Conservation (phyloP, 2,888 invertebrate genomes). For the Altica lythri region DNA sequence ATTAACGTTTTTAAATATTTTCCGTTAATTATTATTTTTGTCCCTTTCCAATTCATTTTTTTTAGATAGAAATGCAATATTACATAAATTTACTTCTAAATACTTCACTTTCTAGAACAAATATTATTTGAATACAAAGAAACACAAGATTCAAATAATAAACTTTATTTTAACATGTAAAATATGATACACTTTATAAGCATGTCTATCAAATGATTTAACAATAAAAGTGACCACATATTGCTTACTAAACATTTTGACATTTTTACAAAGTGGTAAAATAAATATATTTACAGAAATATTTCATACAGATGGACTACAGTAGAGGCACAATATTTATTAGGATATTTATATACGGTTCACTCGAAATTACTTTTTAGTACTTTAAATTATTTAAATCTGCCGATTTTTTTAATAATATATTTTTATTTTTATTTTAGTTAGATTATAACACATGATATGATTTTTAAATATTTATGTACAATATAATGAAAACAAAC, state of each 20-base stretch:
- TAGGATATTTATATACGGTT: constrained; percentile 25
- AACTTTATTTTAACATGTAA: constrained; percentile 46
- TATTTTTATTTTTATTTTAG: no score
- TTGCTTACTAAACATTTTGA: constrained; percentile 46
- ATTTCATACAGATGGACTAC: constrained; percentile 31
- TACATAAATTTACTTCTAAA: no score
- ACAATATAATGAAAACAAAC: no score
- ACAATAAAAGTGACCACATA: constrained; percentile 42
- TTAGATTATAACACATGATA: no score
- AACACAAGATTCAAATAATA: constrained; percentile 14
- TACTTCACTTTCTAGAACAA: not conserved
- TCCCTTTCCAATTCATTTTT: no score
- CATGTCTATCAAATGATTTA: constrained; percentile 41
- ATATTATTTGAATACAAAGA: not conserved
- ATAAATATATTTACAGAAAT: constrained; percentile 37
- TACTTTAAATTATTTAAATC: constrained; percentile 4
- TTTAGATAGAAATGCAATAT: no score
- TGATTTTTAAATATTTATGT: no score
- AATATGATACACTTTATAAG: constrained; percentile 44
- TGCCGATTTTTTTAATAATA: no score
- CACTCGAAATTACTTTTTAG: constrained; percentile 9
- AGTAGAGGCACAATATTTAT: constrained; percentile 39
- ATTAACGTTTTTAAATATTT: no score
- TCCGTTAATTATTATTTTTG: no score
- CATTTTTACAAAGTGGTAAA: constrained; percentile 34